These are phyloP conservation scores for Notolepis coatsorum DNA, from an alignment of 2,797 vertebrate species.

Conservation along the genomic window DNA sequence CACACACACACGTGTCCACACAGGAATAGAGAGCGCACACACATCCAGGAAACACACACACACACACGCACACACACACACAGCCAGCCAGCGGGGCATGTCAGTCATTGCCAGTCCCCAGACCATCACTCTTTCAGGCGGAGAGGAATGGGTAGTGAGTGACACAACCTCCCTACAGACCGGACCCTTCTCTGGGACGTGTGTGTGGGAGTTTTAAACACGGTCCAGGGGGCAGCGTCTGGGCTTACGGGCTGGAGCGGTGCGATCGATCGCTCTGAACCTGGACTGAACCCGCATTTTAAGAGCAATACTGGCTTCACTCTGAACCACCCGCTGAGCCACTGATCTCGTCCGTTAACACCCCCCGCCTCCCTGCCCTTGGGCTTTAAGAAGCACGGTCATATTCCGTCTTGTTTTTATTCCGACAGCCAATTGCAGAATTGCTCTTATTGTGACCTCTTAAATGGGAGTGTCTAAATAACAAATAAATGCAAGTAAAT, in stretches of 20 bases:
- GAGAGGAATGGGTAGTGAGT: conserved; percentile 58
- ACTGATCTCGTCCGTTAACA: too few species aligned
- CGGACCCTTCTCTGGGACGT: conserved; percentile 22
- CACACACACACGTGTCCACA: conserved; percentile 4
- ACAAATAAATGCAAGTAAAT: too few species aligned
- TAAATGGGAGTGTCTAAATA: too few species aligned
- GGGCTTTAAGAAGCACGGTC: too few species aligned
- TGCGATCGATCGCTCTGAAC: conserved; percentile 43
- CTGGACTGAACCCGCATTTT: conserved; percentile 50
- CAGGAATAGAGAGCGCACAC: neutral
- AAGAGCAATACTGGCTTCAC: too few species aligned
- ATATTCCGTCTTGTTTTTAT: too few species aligned
- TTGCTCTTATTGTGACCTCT: too few species aligned
- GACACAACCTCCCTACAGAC: conserved; percentile 59
- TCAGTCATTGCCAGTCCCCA: conserved; percentile 43
- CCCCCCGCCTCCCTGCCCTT: too few species aligned
- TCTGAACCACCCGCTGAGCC: too few species aligned
- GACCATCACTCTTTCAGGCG: conserved; percentile 34
- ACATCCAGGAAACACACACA: neutral
- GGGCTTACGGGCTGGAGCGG: conserved; percentile 3
- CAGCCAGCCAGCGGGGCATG: conserved; percentile 24
- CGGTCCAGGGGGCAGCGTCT: conserved; percentile 34
- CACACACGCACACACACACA: conserved; percentile 12
- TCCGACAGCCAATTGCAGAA: too few species aligned
- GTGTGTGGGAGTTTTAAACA: conserved; percentile 31